Conservation (phyloP, 2,888 invertebrate genomes). For the Falcaria lacertinaria region DNA sequence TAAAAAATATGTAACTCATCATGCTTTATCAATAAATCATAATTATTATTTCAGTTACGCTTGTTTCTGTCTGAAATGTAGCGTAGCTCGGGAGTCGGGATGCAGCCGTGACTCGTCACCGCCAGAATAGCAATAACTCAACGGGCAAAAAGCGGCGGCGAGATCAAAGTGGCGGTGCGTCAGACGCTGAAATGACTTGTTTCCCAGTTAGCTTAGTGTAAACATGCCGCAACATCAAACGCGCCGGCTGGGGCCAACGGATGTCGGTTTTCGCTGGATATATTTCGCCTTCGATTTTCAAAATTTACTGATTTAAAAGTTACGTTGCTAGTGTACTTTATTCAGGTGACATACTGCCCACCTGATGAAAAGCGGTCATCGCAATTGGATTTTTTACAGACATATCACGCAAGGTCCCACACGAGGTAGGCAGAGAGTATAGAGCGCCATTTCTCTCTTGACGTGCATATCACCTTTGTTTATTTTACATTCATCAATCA, state of each 20-base stretch:
- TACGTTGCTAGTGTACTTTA: too few species aligned
- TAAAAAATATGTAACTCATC: slow-evolving; percentile 3
- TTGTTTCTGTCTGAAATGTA: slow-evolving; percentile 29
- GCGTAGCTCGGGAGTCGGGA: slow-evolving; percentile 42
- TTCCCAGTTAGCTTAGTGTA: slow-evolving; percentile 75
- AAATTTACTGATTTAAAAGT: slow-evolving; percentile 3
- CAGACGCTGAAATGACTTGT: slow-evolving; percentile 72
- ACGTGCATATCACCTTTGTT: too few species aligned
- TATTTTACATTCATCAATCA: too few species aligned
- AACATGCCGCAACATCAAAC: slow-evolving; percentile 74
- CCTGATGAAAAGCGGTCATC: too few species aligned
- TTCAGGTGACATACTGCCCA: too few species aligned
- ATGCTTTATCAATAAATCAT: background rate
- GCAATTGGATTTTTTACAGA: too few species aligned
- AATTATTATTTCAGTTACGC: slow-evolving; percentile 1
- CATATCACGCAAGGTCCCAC: too few species aligned
- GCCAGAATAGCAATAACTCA: slow-evolving; percentile 53
- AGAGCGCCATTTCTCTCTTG: too few species aligned
- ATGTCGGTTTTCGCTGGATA: slow-evolving; percentile 10
- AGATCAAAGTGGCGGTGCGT: slow-evolving; percentile 63
- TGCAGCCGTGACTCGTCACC: slow-evolving; percentile 32
- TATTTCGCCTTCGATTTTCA: slow-evolving; percentile 14
- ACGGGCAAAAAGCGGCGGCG: slow-evolving; percentile 57
- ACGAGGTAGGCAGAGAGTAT: too few species aligned
- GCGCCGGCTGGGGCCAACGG: slow-evolving; percentile 39